These are phyloP conservation scores for Haliaeetus leucogaster DNA, from an alignment of 2,113 vertebrate species.

Conservation along the genomic window DNA sequence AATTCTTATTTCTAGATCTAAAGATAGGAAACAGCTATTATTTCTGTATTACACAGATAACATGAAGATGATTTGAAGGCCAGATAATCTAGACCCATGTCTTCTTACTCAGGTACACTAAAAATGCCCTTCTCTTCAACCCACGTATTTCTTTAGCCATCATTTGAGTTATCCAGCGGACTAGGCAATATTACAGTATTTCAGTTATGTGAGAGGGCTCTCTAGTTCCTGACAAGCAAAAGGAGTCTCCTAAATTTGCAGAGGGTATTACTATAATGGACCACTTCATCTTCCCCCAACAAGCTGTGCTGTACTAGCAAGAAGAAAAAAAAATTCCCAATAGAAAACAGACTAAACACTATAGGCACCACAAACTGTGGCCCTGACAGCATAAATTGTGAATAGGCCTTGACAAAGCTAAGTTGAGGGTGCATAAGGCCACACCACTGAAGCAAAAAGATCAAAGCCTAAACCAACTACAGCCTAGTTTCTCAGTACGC, in stretches of 20 bases:
- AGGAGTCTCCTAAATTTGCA: not conserved
- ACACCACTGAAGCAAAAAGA: not conserved
- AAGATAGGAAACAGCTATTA: not conserved
- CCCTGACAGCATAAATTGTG: not conserved
- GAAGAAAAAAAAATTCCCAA: not conserved
- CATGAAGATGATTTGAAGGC: not conserved
- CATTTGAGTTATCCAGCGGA: not conserved
- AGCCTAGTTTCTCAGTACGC: not conserved
- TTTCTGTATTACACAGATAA: not conserved
- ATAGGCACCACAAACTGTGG: not conserved
- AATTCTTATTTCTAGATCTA: not conserved
- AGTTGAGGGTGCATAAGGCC: not conserved
- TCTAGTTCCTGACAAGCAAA: not conserved
- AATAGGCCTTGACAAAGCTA: not conserved
- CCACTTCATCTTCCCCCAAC: not conserved
- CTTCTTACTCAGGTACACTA: not conserved
- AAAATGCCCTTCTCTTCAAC: not conserved
- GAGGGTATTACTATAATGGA: not conserved
- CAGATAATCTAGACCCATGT: not conserved
- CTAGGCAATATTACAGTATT: not conserved
- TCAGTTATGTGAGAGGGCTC: not conserved
- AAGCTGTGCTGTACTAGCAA: not conserved
- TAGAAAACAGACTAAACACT: not conserved
- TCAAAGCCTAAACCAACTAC: constrained; percentile 1
- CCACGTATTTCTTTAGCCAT: not conserved